phyloP scores from a whole-genome alignment of 2,888 invertebrate species.

The Arge pagana region DNA sequence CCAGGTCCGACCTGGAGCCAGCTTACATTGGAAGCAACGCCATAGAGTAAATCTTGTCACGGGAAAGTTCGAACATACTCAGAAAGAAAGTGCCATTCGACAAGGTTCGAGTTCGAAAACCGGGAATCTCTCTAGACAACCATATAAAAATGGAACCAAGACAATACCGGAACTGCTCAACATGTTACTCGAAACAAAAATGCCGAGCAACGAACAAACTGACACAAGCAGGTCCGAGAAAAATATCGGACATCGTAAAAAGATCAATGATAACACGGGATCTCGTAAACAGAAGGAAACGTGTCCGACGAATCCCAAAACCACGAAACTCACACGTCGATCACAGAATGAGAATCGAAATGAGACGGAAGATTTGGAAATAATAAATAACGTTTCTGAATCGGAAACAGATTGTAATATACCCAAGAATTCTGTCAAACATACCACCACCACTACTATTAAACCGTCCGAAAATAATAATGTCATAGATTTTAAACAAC shows the following conservation, averaged over 20 bases:
- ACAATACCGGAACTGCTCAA: slow-evolving; percentile 14
- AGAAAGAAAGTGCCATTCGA: slow-evolving; percentile 18
- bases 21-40: slow-evolving; percentile 17
- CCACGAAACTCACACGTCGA: slow-evolving; percentile 16
- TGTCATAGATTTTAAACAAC: background rate
- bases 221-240: slow-evolving; percentile 4
- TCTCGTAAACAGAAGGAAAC: background rate
- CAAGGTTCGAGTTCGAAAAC: slow-evolving; percentile 5
- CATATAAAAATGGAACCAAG: slow-evolving; percentile 15
- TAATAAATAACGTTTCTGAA: background rate
- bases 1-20: slow-evolving; percentile 13
- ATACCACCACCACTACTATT: too few relatives aligned
- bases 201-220: slow-evolving; percentile 21
- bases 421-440: too few relatives aligned
- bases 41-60: slow-evolving; percentile 8
- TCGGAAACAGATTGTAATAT: slow-evolving; percentile 12
- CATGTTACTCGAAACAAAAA: slow-evolving; percentile 1
- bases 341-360: background rate
- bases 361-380: too few relatives aligned
- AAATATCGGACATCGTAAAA: slow-evolving; percentile 10
- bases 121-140: slow-evolving; percentile 12
- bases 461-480: slow-evolving; percentile 8
- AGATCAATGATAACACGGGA: slow-evolving; percentile 11
- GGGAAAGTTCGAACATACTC: slow-evolving; percentile 23
- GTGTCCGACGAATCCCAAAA: background rate